Evolutionary conservation across 2,888 invertebrate genomes (phyloP), one percentile per base, ranked within the genome.

Genomic region (Brachycybe producta): DNA sequence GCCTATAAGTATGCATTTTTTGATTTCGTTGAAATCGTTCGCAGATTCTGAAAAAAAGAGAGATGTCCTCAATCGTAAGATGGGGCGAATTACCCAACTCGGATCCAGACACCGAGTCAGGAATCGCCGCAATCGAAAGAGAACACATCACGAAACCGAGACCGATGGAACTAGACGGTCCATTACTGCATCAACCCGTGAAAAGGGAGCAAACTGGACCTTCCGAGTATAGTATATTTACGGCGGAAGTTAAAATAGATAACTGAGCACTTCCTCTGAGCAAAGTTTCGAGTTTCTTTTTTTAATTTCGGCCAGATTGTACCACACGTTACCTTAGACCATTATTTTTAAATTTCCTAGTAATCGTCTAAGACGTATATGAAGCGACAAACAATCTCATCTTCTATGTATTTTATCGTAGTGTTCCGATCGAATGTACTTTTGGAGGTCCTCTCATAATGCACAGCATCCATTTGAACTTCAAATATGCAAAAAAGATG

Each of bases 41-140:
- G n/a, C n/a, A n/a, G n/a, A n/a, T n/a, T n/a, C n/a, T n/a, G n/a
- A n/a, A n/a, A n/a, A n/a, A n/a, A n/a, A n/a, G 36, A 35, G 19
- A 7, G 7, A 35, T 35, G 36, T 3, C 43, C 5, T n/a, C n/a
- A n/a, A 47, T 39, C 38, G 24, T 44, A n/a, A 49, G 55, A 27
- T 67, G 67, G 67, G 67, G 66, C 24, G 65, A 65, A 47, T 56
- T 67, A 15, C 63, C 66, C 3, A 35, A n/a, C n/a, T 52, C 55
- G 8, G 54, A 59, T 7, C 56, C 59, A 13, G 65, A 66, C 24
- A 59, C 60, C 7, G 65, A 65, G 39, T 60, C 64, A n/a, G 66
- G 63, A 1, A 62, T 66, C 32, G 64, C 65, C 30, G 63, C 64
- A 2, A 56, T 65, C 26, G 65, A 66, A 54, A 52, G 63, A 36